Evolutionary conservation across 2,113 vertebrate species (phyloP), one percentile per base, ranked within the genome.

Genomic region (Calidris pygmaea): DNA sequence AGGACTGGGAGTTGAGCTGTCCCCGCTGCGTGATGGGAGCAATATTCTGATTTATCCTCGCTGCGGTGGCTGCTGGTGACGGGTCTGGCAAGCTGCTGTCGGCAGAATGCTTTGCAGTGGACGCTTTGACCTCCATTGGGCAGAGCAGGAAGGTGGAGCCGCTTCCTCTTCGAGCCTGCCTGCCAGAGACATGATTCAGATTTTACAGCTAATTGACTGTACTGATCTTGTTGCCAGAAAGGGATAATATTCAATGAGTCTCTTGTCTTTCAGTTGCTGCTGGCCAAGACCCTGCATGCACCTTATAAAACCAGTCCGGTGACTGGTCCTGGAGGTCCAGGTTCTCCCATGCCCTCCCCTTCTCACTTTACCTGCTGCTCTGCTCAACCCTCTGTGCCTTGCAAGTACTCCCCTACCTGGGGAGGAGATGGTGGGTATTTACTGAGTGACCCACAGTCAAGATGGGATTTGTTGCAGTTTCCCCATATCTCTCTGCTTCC

Each of bases 91-190:
- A 74, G 77, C 68, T 39, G 80, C 76, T 70, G 87, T 10, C 1
- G 0, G 90, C 85, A 76, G 75, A 68, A 80, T 59, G 10, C 35
- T 0, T 2, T 58, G 90, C 82, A 7, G 75, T 32, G 88, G 83
- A 83, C 1, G 13, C 47, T 35, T 78, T 92, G 94, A 93, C 80
- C 94, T 95, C 85, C 2, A 16, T 1, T 77, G 92, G 80, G 91
- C 94, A 90, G 94, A 95, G 86, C 72, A 84, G 80, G 80, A 95
- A 96, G 96, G 91, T 95, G 94, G 95, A 95, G 96, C 73, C 89
- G 72, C 93, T 96, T 96, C 94, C 86, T 92, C 91, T 29, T 68
- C 0, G 0, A 95, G 89, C 73, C 65, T 90, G 83, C 16, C 83
- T 96, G 95, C 84, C 91, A 95, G 94, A 67, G 94, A 77, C 73